Evolutionary conservation across 2,113 vertebrate species (phyloP).

Genomic region (Silurus meridionalis): DNA sequence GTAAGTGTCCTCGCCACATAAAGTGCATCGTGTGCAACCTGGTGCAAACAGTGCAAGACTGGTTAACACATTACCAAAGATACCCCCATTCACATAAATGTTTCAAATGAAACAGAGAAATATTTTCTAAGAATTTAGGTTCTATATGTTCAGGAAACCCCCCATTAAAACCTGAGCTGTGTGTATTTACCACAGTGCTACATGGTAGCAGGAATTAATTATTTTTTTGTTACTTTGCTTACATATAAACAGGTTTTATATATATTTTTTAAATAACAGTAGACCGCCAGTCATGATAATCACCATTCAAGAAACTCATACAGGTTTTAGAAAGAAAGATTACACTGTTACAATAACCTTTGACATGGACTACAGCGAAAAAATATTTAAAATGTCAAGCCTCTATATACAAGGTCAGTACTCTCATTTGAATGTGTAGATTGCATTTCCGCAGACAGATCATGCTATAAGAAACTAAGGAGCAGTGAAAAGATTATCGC

Average conservation of each 20-base stretch:
- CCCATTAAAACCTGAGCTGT: background rate
- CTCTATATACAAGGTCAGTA: background rate
- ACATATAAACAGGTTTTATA: background rate
- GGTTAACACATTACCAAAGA: background rate
- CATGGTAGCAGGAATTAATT: too few species aligned
- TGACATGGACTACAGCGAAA: background rate
- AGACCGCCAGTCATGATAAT: background rate
- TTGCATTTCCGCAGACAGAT: background rate
- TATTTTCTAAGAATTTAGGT: background rate
- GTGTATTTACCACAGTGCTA: background rate
- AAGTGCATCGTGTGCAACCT: too few species aligned
- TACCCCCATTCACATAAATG: background rate
- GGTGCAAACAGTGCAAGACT: too few species aligned
- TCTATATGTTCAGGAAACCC: conserved; percentile 1
- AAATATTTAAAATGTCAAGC: background rate
- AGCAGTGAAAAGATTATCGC: background rate
- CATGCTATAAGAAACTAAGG: background rate
- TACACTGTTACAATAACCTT: background rate
- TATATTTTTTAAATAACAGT: background rate
- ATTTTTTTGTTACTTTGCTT: background rate
- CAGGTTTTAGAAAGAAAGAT: background rate
- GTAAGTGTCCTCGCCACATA: too few species aligned
- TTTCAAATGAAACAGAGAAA: too few species aligned
- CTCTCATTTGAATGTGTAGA: too few species aligned
- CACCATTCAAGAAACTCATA: background rate